Conservation (phyloP, 2,888 invertebrate species). For the Andrena haemorrhoa region DNA sequence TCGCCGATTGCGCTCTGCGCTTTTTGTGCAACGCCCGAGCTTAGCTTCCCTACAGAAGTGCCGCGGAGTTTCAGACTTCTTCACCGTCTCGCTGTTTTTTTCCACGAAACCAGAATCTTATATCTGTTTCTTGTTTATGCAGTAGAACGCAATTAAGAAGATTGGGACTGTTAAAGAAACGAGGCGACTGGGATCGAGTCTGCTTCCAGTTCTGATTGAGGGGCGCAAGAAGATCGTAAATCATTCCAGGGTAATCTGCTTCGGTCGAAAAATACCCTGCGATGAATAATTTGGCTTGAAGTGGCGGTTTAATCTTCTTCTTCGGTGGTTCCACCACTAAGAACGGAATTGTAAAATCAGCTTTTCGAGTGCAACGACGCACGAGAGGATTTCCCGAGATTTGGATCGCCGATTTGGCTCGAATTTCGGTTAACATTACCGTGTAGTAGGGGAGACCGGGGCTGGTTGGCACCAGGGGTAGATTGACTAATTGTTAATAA, state of each 20-base stretch:
- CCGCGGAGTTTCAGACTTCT: slow-evolving; percentile 14
- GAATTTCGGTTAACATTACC: no score
- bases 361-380: not conserved
- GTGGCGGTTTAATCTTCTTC: not conserved
- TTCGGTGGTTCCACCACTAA: not conserved
- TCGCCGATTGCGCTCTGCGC: not conserved
- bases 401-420: not conserved
- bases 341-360: not conserved
- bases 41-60: not conserved
- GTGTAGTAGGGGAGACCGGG: no score
- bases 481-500: no score
- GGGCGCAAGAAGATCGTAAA: slow-evolving; percentile 23
- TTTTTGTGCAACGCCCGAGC: slow-evolving; percentile 13
- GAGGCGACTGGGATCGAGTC: not conserved
- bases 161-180: slow-evolving; percentile 37
- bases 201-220: not conserved
- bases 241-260: slow-evolving; percentile 16
- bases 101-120: not conserved
- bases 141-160: slow-evolving; percentile 42
- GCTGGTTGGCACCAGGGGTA: no score
- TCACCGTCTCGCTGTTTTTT: not conserved
- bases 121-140: slow-evolving; percentile 40
- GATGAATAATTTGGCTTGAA: not conserved
- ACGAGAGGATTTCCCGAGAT: no score
- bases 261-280: not conserved